Evolutionary conservation across 2,797 vertebrate species (phyloP), one percentile per base, ranked within the genome.

Genomic region (Kryptopterus vitreolus): DNA sequence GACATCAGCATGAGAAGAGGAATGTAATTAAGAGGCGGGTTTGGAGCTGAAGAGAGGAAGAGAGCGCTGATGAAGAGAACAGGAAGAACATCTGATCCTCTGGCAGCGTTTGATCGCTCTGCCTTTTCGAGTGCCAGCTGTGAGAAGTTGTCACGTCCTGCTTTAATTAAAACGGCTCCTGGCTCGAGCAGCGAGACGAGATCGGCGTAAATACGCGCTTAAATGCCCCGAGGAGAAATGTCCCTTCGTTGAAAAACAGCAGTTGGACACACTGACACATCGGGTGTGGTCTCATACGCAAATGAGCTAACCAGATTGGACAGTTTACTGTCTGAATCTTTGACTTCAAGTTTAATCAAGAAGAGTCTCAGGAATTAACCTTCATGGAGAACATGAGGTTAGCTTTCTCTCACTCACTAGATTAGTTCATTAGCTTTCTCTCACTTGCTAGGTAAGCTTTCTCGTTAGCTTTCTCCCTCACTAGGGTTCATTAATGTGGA

Each of bases 91-190:
- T 24, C 13, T 43, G 15, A 82, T 84, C 66, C 65, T 73, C 70
- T 29, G 82, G 78, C 66, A 69, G 71, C 10, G 22, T 52, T 71
- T 81, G 79, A 66, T 75, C 65, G 59, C 69, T 77, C 79, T 57
- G 46, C 57, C 79, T 65, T 15, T 33, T 68, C 57, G 24, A 65
- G 24, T 58, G 73, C 81, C 79, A 81, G 80, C 77, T 81, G 82
- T 76, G 80, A 81, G 83, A 78, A 53, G 75, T 77, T 76, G 43
- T 70, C 71, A 72, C 72, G 57, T 65, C 52, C 62, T 76, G 13
- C 33, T 83, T 81, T 79, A 81, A 81, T 84, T 84, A 82, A 66
- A 52, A 78, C 65, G 68, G 43, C 69, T 74, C 57, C n/a, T 0
- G n/a, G 22, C 48, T 50, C 48, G 0, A 29, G 26, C 29, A 50